These are phyloP conservation scores for Oligia fasciuncula DNA, from an alignment of 2,888 invertebrate genomes.

Conservation along the genomic window DNA sequence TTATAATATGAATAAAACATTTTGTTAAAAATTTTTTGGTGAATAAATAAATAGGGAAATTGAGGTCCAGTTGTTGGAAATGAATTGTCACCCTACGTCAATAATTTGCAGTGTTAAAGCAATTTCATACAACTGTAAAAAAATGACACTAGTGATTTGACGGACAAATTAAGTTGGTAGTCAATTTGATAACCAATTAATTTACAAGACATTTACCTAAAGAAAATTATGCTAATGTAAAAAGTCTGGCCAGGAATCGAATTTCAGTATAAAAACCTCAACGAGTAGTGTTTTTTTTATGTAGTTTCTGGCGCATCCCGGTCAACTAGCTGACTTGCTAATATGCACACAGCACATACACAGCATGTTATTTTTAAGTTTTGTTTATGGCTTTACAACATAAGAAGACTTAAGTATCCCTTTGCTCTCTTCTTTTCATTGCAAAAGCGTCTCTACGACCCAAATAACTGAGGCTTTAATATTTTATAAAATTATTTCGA, in stretches of 20 bases:
- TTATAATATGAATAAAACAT: not conserved
- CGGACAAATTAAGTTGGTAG: not conserved
- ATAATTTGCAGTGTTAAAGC: not conserved
- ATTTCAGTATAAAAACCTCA: not conserved
- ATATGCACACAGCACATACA: not conserved
- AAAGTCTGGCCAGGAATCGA: not conserved
- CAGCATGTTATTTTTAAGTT: too few relatives aligned
- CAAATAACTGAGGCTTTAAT: not conserved
- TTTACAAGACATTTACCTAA: not conserved
- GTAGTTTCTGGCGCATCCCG: not conserved
- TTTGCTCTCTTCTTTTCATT: not conserved
- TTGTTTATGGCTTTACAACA: too few relatives aligned
- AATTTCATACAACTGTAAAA: not conserved
- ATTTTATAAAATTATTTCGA: conserved; percentile 9
- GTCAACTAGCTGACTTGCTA: not conserved
- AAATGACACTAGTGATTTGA: not conserved
- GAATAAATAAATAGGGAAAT: not conserved
- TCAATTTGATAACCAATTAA: not conserved
- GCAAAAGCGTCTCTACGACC: not conserved
- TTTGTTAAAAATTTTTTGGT: not conserved
- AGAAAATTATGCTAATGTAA: not conserved
- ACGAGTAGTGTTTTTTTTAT: not conserved
- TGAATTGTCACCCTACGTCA: not conserved
- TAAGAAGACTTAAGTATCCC: not conserved
- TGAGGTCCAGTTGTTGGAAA: not conserved